phyloP scores from a whole-genome alignment of 2,113 vertebrate genomes.

The Callospermophilus lateralis region DNA sequence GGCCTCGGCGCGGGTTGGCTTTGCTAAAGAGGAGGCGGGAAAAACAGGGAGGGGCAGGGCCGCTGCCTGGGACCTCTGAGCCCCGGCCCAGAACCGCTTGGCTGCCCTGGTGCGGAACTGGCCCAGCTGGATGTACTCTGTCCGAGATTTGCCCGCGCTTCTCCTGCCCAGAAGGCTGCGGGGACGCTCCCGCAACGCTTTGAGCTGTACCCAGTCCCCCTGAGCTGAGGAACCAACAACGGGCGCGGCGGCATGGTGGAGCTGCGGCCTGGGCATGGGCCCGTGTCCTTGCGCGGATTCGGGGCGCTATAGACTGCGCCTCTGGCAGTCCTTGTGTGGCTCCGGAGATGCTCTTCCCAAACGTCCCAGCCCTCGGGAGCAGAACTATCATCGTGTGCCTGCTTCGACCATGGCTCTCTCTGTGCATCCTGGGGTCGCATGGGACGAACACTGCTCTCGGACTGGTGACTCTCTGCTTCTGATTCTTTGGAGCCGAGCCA shows the following conservation, averaged over 20 bases:
- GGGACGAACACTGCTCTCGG: accelerated
- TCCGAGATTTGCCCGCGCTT: background rate
- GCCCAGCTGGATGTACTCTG: accelerated
- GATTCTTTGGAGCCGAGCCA: no score
- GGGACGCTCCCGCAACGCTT: accelerated
- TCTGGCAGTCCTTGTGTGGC: background rate
- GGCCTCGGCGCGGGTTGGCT: constrained; percentile 5
- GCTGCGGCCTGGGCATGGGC: background rate
- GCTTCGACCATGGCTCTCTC: background rate
- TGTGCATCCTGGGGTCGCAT: background rate
- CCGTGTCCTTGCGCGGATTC: no score
- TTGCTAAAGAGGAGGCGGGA: background rate
- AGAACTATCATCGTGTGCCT: accelerated
- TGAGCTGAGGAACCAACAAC: accelerated
- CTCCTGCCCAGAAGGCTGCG: background rate
- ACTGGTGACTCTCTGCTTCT: background rate
- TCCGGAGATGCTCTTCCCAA: background rate
- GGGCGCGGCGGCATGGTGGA: accelerated
- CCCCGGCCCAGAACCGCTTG: accelerated
- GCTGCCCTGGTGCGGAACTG: background rate
- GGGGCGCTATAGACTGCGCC: background rate
- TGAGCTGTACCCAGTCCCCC: background rate
- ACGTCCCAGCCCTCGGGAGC: background rate
- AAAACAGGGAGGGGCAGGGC: background rate
- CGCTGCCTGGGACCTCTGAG: background rate